These are phyloP conservation scores for Dasysyrphus tricinctus DNA, from an alignment of 2,888 invertebrate genomes.

Conservation along the genomic window DNA sequence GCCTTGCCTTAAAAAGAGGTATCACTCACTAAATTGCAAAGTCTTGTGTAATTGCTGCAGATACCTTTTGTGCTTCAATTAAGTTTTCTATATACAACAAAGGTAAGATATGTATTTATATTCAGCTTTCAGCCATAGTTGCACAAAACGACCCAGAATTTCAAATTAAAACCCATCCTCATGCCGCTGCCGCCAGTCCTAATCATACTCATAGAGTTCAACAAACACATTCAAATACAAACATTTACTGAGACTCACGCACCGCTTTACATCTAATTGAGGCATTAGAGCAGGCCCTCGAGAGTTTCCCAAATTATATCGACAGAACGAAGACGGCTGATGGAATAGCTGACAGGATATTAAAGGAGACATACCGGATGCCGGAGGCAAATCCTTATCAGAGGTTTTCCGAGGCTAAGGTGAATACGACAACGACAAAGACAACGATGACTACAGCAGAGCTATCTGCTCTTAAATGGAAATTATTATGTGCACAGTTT, in stretches of 20 bases:
- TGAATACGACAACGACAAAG: slow-evolving; percentile 41
- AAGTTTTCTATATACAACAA: slow-evolving; percentile 43
- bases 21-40: slow-evolving; percentile 69
- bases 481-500: slow-evolving; percentile 70
- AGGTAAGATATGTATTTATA: slow-evolving; percentile 1
- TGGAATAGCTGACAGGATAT: slow-evolving; percentile 54
- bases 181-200: not conserved
- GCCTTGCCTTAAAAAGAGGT: slow-evolving; percentile 48
- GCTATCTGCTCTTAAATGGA: slow-evolving; percentile 68
- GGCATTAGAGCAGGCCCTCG: slow-evolving; percentile 61
- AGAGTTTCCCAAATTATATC: slow-evolving; percentile 64
- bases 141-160: slow-evolving; percentile 65
- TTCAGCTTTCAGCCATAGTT: slow-evolving; percentile 29
- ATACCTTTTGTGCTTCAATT: slow-evolving; percentile 68
- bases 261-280: slow-evolving; percentile 66
- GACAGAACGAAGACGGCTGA: slow-evolving; percentile 57
- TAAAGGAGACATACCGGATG: slow-evolving; percentile 58
- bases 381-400: slow-evolving; percentile 51
- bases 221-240: slow-evolving; percentile 7
- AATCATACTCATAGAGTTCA: slow-evolving; percentile 22
- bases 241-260: slow-evolving; percentile 43
- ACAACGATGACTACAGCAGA: not conserved
- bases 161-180: slow-evolving; percentile 51
- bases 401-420: slow-evolving; percentile 41
- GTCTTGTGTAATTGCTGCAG: slow-evolving; percentile 65